Percentiles rank a stretch among this genome's conserved stretches.
Evolutionary conservation across 2,797 vertebrate genomes (phyloP).

Genomic region (Natrix natrix): DNA sequence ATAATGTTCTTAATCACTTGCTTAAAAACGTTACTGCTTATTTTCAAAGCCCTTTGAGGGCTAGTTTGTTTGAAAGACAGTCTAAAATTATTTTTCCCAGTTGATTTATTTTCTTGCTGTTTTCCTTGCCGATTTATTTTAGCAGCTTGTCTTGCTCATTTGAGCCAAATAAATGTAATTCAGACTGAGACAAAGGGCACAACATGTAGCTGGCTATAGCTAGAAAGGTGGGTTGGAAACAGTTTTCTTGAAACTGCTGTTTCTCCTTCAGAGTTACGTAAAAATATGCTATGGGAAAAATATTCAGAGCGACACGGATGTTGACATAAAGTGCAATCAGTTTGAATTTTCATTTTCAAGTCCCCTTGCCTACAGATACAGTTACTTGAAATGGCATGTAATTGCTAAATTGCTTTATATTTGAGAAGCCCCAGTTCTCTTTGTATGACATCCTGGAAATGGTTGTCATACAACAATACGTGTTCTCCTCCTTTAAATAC

Average conservation of each 20-base stretch:
- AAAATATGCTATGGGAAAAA: conserved; percentile 30
- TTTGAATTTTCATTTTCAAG: conserved; percentile 60
- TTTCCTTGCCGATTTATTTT: background rate
- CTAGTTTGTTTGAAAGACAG: background rate
- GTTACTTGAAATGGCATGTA: conserved; percentile 53
- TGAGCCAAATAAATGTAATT: conserved; percentile 1
- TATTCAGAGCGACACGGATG: conserved; percentile 46
- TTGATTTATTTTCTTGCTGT: background rate
- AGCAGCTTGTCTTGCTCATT: background rate
- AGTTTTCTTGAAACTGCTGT: background rate
- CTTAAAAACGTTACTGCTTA: background rate
- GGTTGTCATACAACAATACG: conserved; percentile 37
- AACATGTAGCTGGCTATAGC: background rate
- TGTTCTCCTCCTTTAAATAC: background rate
- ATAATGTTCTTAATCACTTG: background rate
- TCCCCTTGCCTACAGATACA: conserved; percentile 47
- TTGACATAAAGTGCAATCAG: conserved; percentile 49
- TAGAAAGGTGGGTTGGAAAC: background rate
- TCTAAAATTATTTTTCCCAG: background rate
- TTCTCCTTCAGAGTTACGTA: conserved; percentile 25
- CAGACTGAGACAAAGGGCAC: background rate
- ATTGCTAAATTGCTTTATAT: conserved; percentile 66
- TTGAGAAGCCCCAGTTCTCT: conserved; percentile 64
- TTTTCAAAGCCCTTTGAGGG: background rate
- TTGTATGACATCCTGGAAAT: conserved; percentile 58